Evolutionary conservation across 2,888 invertebrate genomes (phyloP).

Genomic region (Cerceris rybyensis): DNA sequence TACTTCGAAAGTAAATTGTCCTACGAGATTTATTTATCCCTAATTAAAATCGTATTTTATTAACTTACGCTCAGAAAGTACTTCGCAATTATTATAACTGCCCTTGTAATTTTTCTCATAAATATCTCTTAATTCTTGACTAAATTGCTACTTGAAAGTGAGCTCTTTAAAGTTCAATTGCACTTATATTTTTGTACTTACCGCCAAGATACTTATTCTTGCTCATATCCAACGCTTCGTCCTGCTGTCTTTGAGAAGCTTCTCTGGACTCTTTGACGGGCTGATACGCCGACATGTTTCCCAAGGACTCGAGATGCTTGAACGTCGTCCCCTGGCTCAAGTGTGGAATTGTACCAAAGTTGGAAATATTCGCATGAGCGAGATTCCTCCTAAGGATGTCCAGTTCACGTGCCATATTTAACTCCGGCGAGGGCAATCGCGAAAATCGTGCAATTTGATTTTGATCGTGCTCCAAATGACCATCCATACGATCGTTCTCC

Average conservation of each 20-base stretch:
- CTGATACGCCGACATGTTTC: slow-evolving; percentile 66
- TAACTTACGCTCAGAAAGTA: background rate
- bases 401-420: slow-evolving; percentile 74
- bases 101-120: background rate
- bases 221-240: slow-evolving; percentile 81
- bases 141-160: background rate
- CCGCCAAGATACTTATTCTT: slow-evolving; percentile 79
- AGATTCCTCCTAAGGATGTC: slow-evolving; percentile 77
- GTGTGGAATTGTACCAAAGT: slow-evolving; percentile 61
- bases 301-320: slow-evolving; percentile 72
- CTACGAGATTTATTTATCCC: no score
- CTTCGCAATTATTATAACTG: background rate
- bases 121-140: background rate
- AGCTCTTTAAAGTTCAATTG: background rate
- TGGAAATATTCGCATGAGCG: slow-evolving; percentile 74
- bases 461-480: slow-evolving; percentile 34
- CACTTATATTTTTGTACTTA: background rate
- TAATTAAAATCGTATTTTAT: background rate
- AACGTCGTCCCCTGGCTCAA: slow-evolving; percentile 57
- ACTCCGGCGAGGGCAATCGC: slow-evolving; percentile 71
- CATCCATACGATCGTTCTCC: slow-evolving; percentile 33
- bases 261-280: slow-evolving; percentile 71
- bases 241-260: slow-evolving; percentile 76
- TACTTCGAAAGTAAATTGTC: no score
- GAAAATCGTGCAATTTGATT: slow-evolving; percentile 60